phyloP scores from a whole-genome alignment of 2,888 invertebrate genomes.

The Abrostola tripartita region DNA sequence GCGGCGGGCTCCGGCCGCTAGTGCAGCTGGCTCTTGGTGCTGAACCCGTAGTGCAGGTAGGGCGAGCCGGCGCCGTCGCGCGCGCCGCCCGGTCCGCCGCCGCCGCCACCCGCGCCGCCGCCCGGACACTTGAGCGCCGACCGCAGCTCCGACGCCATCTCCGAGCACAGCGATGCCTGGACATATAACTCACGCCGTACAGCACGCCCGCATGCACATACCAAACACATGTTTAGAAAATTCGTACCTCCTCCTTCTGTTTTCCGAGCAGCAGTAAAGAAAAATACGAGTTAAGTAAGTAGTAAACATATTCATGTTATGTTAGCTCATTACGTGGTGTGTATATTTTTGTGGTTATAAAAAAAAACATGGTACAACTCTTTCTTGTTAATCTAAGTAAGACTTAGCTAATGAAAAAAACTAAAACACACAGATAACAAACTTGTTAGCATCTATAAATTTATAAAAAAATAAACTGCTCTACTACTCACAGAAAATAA shows the following conservation, averaged over 20 bases:
- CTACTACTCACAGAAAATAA: slow-evolving; percentile 36
- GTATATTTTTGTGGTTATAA: not conserved
- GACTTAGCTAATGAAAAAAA: slow-evolving; percentile 26
- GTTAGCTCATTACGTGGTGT: not conserved
- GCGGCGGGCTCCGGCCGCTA: slow-evolving; percentile 82
- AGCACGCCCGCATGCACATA: not conserved
- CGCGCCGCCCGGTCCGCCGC: slow-evolving; percentile 73
- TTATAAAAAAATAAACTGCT: slow-evolving; percentile 4
- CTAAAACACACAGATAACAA: slow-evolving; percentile 7
- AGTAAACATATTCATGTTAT: slow-evolving; percentile 11
- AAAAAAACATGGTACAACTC: not conserved
- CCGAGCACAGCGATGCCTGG: slow-evolving; percentile 91
- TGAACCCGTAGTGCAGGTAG: slow-evolving; percentile 90
- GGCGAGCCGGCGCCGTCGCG: slow-evolving; percentile 89
- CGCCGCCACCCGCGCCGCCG: slow-evolving; percentile 75
- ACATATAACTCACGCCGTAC: slow-evolving; percentile 29
- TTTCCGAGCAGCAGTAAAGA: slow-evolving; percentile 49
- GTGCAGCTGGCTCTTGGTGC: slow-evolving; percentile 86
- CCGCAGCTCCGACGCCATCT: slow-evolving; percentile 92
- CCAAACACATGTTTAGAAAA: slow-evolving; percentile 56
- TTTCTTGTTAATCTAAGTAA: slow-evolving; percentile 23
- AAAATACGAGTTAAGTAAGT: not conserved
- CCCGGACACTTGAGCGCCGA: slow-evolving; percentile 91
- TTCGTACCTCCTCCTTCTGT: slow-evolving; percentile 84
- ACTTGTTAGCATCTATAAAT: slow-evolving; percentile 34